Evolutionary conservation across 2,113 vertebrate genomes (phyloP), one percentile per base, ranked within the genome.

Genomic region (Proteles cristata): DNA sequence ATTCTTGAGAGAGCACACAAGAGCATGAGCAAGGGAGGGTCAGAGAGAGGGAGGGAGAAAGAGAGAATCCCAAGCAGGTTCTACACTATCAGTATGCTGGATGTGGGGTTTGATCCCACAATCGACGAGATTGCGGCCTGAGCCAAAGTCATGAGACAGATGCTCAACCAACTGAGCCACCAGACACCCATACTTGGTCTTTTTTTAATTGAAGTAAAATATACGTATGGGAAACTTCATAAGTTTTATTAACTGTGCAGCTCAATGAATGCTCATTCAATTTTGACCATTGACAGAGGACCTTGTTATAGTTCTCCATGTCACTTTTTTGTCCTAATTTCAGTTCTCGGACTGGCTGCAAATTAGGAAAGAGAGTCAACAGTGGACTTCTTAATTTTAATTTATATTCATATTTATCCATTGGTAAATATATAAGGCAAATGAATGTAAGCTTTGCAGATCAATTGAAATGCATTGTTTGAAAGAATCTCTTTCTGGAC

Each of bases 391-490:
- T 10, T 61, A 43, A 84, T 76, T 93, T 71, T 85, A 81, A 58
- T 84, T 86, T 82, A 77, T 58, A n/a, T 65, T 95, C 11, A n/a
- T 90, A 80, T 90, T 87, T 96, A 55, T 66, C 1, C 5, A 25
- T 74, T 85, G 50, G 15, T 81, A 92, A 92, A 35, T 66, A 77
- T 48, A 16, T 96, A 23, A 50, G 31, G 63, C 11, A 25, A 53
- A 76, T 81, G 71, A 83, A 63, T 94, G 33, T 48, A 48, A 92
- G 65, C 48, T 74, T 81, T 84, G 48, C 33, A 0, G 68, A n/a
- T 89, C 48, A 88, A 12, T 76, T 90, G 90, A 50, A 93, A 66
- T 68, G 43, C 96, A 94, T 79, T 81, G 45, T 83, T 97, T 96
- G 69, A 87, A 97, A 69, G 48, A 25, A 68, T 95, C 31, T 93